Evolutionary conservation across 2,797 vertebrate genomes (phyloP).

Genomic region (Argya squamiceps): DNA sequence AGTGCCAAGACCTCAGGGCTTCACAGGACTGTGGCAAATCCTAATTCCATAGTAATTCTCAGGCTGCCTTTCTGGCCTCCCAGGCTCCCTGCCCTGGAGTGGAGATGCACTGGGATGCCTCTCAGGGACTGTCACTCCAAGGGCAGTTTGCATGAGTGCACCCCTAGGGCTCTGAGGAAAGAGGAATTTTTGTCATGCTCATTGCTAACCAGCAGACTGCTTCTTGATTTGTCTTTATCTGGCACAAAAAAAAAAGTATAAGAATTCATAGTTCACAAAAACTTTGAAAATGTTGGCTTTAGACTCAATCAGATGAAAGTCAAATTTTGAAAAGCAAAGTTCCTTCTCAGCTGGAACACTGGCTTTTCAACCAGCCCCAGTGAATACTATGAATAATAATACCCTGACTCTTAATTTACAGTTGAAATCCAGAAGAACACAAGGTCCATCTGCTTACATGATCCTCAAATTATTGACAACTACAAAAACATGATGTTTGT

Average conservation of each 20-base stretch:
- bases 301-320: neutral
- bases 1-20: neutral
- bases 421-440: neutral
- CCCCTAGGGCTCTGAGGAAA: neutral
- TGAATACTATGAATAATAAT: neutral
- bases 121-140: neutral
- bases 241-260: neutral
- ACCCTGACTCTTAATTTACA: neutral
- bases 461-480: constrained; percentile 3
- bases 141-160: neutral
- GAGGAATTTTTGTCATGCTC: neutral
- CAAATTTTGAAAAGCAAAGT: neutral
- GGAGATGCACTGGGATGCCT: neutral
- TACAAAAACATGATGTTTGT: neutral
- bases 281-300: neutral
- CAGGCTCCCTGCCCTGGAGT: constrained; percentile 12
- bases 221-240: neutral
- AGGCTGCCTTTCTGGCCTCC: constrained; percentile 1
- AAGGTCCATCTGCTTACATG: neutral
- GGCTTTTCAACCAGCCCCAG: neutral
- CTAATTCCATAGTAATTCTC: neutral
- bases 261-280: neutral
- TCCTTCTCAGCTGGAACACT: neutral
- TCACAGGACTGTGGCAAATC: neutral
- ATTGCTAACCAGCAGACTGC: neutral